phyloP scores from a whole-genome alignment of 2,797 vertebrate species.

The Melopsittacus undulatus region DNA sequence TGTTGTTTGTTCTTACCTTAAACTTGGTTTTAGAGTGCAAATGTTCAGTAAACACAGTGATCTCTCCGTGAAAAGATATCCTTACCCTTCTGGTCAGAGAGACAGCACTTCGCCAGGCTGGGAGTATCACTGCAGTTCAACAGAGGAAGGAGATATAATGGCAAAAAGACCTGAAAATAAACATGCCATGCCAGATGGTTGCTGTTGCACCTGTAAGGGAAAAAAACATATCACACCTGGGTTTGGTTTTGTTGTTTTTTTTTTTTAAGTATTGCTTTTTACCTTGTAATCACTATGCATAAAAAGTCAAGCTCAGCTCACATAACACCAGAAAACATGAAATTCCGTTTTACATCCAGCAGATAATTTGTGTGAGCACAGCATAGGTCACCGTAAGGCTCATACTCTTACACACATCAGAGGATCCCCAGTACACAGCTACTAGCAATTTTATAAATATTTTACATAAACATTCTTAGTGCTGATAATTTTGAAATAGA shows the following conservation, averaged over 20 bases:
- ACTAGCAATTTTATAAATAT: not conserved
- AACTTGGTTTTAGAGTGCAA: not conserved
- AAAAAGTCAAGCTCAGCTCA: not conserved
- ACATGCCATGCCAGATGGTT: not conserved
- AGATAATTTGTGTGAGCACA: not conserved
- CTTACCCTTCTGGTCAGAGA: not conserved
- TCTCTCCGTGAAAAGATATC: not conserved
- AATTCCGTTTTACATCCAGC: not conserved
- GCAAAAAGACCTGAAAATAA: not conserved
- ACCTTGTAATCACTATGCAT: not conserved
- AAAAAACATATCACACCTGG: rapidly evolving
- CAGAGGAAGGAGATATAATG: not conserved
- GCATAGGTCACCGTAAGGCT: not conserved
- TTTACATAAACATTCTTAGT: not conserved
- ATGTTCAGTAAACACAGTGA: not conserved
- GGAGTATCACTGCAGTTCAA: not conserved
- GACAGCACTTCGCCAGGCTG: not conserved
- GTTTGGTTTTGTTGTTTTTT: not conserved
- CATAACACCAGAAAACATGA: not conserved
- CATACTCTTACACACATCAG: not conserved
- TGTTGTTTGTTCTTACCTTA: constrained; percentile 4
- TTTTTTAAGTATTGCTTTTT: not conserved
- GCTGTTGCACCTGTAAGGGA: not conserved
- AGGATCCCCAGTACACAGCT: not conserved
- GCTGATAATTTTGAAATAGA: not conserved